Evolutionary conservation across 2,113 vertebrate genomes (phyloP).

Genomic region (Sylvia atricapilla): DNA sequence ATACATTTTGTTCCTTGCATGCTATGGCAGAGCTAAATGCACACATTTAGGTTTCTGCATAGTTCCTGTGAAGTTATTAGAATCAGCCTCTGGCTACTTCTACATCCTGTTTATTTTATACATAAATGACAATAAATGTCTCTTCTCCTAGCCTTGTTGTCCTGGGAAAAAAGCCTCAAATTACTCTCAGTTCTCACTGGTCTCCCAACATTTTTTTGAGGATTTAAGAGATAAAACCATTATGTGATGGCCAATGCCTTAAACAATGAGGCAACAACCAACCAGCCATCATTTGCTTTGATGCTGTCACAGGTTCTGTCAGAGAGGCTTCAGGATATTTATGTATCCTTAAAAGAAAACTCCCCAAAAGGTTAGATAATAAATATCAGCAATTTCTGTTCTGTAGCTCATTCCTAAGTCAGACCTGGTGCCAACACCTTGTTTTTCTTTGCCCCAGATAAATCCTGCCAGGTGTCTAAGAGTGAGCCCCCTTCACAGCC

Average conservation of each 20-base stretch:
- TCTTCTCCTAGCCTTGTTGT: not conserved
- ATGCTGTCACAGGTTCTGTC: not conserved
- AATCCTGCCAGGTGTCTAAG: not conserved
- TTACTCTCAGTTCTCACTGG: not conserved
- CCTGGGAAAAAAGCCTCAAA: not conserved
- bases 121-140: not conserved
- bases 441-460: not conserved
- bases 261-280: not conserved
- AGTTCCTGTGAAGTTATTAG: not conserved
- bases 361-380: not conserved
- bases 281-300: not conserved
- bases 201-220: not conserved
- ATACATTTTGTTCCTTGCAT: rapidly evolving
- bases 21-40: not conserved
- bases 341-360: not conserved
- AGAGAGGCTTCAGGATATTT: not conserved
- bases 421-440: not conserved
- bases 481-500: not conserved
- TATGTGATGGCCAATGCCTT: not conserved
- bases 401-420: not conserved
- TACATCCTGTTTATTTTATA: not conserved
- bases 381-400: not conserved
- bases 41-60: not conserved
- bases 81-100: not conserved
- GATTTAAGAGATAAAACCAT: not conserved